Conservation (phyloP, 2,113 vertebrate species). For the Pao palembangensis region DNA sequence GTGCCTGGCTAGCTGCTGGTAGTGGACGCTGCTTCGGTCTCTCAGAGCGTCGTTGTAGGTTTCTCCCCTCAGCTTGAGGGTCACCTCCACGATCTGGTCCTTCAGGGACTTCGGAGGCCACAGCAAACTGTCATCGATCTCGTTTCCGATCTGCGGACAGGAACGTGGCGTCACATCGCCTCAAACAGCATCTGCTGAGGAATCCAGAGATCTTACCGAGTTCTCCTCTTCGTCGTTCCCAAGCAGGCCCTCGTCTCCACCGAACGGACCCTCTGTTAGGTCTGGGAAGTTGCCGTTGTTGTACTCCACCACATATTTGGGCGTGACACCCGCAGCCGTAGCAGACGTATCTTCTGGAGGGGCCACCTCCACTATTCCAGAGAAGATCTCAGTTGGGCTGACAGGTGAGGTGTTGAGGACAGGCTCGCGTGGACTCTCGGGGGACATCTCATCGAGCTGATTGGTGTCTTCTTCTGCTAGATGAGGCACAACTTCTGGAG, state of each 20-base stretch:
- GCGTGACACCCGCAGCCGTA: background rate
- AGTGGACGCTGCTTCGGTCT: conserved; percentile 71
- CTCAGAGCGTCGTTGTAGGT: conserved; percentile 78
- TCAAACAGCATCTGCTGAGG: too few species aligned
- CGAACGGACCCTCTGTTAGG: background rate
- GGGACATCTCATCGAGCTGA: conserved; percentile 1
- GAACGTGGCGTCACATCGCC: background rate
- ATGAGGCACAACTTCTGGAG: conserved; percentile 11
- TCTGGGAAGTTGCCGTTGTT: conserved; percentile 64
- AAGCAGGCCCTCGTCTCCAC: conserved; percentile 15
- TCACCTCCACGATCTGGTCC: conserved; percentile 86
- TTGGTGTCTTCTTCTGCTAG: background rate
- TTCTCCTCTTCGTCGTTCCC: conserved; percentile 50
- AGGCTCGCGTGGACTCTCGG: background rate
- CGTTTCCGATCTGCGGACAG: conserved; percentile 80
- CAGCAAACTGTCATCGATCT: conserved; percentile 75
- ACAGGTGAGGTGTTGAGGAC: background rate
- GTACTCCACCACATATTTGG: conserved; percentile 42
- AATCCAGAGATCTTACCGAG: conserved; percentile 27
- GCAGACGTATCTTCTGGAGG: background rate
- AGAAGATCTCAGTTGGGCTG: background rate
- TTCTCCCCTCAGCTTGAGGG: conserved; percentile 78
- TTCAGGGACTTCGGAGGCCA: conserved; percentile 57
- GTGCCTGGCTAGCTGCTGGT: conserved; percentile 73
- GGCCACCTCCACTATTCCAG: background rate